Evolutionary conservation across 2,113 vertebrate genomes (phyloP), one percentile per base, ranked within the genome.

Genomic region (Alaudala cheleensis): DNA sequence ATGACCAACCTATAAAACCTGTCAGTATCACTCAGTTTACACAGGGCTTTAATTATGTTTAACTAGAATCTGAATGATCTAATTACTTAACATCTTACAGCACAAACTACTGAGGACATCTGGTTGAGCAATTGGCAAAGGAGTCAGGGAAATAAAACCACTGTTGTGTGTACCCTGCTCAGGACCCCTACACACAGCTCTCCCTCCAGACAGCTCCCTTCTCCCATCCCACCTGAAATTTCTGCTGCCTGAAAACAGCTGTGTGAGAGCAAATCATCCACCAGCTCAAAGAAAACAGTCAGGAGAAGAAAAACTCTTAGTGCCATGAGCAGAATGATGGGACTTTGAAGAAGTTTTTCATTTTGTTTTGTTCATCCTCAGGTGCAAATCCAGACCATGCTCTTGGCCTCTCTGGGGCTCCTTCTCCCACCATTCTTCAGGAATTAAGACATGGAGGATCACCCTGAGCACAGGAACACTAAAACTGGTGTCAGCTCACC

Each of bases 1-100:
- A 86, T 96, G 96, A 93, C 93, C 96, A 97, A 96, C 91, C 85
- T 95, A 90, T 95, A 96, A 95, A 96, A 96, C 93, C 95, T 97
- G 96, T 97, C 96, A 97, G 64, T 66, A 94, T 94, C 93, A 77
- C 88, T 97, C 93, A 96, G 95, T 96, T 97, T 97, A 95, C 92
- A 96, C 56, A 93, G 92, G 80, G 53, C 91, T 96, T 92, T 97
- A 96, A 97, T 96, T 96, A 97, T 85, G 79, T 96, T 97, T 97
- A 97, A 97, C 95, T 88, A 94, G 89, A 96, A 95, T 82, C 71
- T 87, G 93, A 96, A 96, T 92, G 91, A 97, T 96, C 91, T 96
- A 96, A 96, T 96, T 96, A 96, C 82, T 96, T 96, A 95, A 95
- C 84, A 95, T 96, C 95, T 91, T 96, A 88, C 3, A 97, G 93